These are phyloP conservation scores for Hydractinia symbiolongicarpus DNA, from an alignment of 30 jellyfish, hydroid and myxozoan species.

Conservation along the genomic window DNA sequence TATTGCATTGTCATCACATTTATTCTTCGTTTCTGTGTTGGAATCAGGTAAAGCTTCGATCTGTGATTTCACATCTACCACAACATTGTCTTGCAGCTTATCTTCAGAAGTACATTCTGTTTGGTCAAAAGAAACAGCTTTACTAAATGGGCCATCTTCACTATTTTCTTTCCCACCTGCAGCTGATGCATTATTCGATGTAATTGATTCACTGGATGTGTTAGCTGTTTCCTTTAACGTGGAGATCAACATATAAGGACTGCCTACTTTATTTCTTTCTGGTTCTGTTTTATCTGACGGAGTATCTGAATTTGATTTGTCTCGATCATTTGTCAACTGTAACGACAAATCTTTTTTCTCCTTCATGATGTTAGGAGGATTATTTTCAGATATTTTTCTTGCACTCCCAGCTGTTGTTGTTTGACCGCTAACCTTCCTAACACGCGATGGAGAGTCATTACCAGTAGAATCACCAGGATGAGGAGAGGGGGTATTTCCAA, in stretches of 20 bases:
- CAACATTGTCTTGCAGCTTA: no score
- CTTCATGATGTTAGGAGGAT: not conserved
- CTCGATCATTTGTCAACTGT: not conserved
- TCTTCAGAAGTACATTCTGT: no score
- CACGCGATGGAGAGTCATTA: not conserved
- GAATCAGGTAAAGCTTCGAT: not conserved
- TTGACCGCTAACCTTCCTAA: not conserved
- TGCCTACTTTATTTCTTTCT: constrained; percentile 15
- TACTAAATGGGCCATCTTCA: not conserved
- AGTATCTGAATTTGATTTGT: not conserved
- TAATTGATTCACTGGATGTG: not conserved
- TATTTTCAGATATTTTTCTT: not conserved
- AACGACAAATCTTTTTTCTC: not conserved
- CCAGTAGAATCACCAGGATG: constrained; percentile 1
- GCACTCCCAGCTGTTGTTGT: not conserved
- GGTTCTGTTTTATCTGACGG: not conserved
- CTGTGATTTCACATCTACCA: not conserved
- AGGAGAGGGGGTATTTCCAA: constrained; percentile 61
- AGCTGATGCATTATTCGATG: not conserved
- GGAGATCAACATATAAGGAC: constrained; percentile 29
- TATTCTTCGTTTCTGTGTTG: not conserved
- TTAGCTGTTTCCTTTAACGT: not conserved
- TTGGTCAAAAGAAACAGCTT: no score
- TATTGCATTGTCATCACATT: no score
- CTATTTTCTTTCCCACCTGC: not conserved